Percentiles rank a stretch among this genome's conserved stretches.
phyloP scores from a whole-genome alignment of 1,140 invertebrate genomes.

The Drosophila varians region DNA sequence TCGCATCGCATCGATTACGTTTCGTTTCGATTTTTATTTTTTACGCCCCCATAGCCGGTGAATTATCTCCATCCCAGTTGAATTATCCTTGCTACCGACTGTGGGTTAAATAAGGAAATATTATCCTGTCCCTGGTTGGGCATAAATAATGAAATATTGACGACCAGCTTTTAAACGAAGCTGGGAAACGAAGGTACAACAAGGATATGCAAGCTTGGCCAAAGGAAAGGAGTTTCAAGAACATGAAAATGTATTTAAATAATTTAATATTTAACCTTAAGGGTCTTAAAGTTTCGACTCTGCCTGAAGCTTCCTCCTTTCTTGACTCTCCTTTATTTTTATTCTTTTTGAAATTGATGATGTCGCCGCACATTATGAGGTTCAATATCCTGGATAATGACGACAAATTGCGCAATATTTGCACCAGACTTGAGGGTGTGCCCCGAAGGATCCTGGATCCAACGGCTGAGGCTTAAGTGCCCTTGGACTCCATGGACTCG shows the following conservation, averaged over 20 bases:
- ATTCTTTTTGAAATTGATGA: conserved; percentile 72
- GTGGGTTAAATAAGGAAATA: conserved; percentile 1
- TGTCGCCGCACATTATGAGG: conserved; percentile 74
- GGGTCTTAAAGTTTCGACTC: too few species aligned
- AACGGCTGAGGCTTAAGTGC: conserved; percentile 34
- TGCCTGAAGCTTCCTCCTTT: too few species aligned
- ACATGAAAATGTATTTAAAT: background rate
- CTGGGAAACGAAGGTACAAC: background rate
- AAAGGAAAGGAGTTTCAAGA: background rate
- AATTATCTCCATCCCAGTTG: background rate
- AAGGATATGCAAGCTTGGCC: background rate
- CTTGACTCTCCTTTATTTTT: background rate
- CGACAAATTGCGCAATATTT: conserved; percentile 82
- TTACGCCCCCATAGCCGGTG: background rate
- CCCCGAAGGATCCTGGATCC: conserved; percentile 7
- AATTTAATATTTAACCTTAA: too few species aligned
- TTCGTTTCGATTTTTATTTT: conserved; percentile 1
- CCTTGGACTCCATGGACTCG: conserved; percentile 32
- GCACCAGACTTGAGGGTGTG: conserved; percentile 31
- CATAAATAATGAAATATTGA: background rate
- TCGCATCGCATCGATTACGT: background rate
- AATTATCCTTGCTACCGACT: background rate
- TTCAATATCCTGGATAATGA: conserved; percentile 81
- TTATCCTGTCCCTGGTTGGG: background rate
- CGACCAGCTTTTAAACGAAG: background rate